These are phyloP conservation scores for Rhinophrynus dorsalis DNA, from an alignment of 2,797 vertebrate genomes.

Conservation along the genomic window DNA sequence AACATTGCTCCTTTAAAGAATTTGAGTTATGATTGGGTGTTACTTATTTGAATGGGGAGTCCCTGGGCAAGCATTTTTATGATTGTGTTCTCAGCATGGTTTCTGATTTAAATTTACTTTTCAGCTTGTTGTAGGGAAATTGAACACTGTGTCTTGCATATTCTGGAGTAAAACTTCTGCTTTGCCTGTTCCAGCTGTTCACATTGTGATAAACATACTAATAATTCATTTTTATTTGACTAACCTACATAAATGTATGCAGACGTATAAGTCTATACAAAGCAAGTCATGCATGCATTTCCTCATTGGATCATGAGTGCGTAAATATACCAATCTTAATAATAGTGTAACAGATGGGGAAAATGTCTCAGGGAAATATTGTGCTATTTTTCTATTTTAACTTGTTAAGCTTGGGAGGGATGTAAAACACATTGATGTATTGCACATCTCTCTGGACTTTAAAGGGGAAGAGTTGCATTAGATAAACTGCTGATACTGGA, in stretches of 20 bases:
- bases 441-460: too few relatives aligned
- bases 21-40: too few relatives aligned
- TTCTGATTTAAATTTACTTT: not conserved
- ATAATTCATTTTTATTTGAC: slow-evolving; percentile 18
- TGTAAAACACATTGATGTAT: too few relatives aligned
- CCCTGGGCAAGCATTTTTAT: too few relatives aligned
- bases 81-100: not conserved
- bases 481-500: too few relatives aligned
- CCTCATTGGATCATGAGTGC: slow-evolving; percentile 13
- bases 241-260: slow-evolving; percentile 6
- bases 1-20: too few relatives aligned
- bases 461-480: too few relatives aligned
- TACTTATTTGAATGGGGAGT: too few relatives aligned
- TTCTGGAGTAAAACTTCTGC: slow-evolving; percentile 1
- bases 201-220: slow-evolving; percentile 20
- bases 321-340: slow-evolving; percentile 21
- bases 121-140: slow-evolving; percentile 7
- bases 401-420: too few relatives aligned
- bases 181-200: slow-evolving; percentile 20
- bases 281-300: slow-evolving; percentile 3
- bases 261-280: slow-evolving; percentile 12
- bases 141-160: slow-evolving; percentile 14
- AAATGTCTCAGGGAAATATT: not conserved
- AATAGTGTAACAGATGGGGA: slow-evolving; percentile 23
- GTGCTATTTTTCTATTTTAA: not conserved